Base-by-base conservation (phyloP, 2,113 vertebrate genomes). In the Xerus inauris region DNA sequence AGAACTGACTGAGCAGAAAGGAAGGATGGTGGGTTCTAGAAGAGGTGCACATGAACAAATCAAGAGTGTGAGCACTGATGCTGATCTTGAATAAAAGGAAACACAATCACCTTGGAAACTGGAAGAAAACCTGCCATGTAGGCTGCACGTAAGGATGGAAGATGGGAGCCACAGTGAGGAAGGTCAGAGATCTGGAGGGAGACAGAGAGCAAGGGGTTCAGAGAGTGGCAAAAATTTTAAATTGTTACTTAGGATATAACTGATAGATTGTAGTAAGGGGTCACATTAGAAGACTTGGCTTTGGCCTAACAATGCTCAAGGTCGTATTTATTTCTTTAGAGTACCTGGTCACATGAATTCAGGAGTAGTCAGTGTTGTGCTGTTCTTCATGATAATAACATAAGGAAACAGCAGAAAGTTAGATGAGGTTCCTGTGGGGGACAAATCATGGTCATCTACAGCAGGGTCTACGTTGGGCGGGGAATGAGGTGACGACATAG, bases 401-500 rank as follows among this genome's bases (percentile, higher is more conserved):
- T 32, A 49, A 86, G 65, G 30, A 72, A 57, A 79, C 30, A 49
- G 0, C 14, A 47, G 59, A 14, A 67, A 54, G 22, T 47, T 65
- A 69, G 45, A n/a, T 35, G 24, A 80, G 3, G 0, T 22, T 84
- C 3, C 35, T 73, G 40, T 54, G 1, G 35, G 35, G 40, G 22
- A 88, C 75, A 79, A 49, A 28, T 69, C 24, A 57, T 57, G 12
- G 2, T 49, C 26, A 38, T 19, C 14, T 13, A 5, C 28, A 30
- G 1, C 1, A 10, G 20, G 1, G 0, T 47, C 16, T 35, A 75
- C 17, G 4, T 5, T 64, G 42, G 57, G 4, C 45, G 7, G 38
- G 19, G 10, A 45, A 80, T 16, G 12, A 83, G 9, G 40, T 75
- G 11, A 59, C 8, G 30, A 2, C 3, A 22, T 10, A 28, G 94